Base-by-base conservation (phyloP, 2,797 vertebrate genomes). In the Poeciliopsis presidionis region DNA sequence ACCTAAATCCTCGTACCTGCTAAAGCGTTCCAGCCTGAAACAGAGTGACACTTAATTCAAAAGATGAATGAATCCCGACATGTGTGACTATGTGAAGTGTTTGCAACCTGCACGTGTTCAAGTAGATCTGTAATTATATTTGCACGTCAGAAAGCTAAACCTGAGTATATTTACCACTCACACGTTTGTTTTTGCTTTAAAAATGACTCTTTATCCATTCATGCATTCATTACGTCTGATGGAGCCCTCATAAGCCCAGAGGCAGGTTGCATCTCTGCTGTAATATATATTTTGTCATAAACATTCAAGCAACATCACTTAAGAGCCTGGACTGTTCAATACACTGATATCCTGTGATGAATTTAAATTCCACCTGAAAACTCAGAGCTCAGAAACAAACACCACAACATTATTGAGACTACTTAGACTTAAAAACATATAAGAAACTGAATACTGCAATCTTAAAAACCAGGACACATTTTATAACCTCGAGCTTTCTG, bases 1-100 rank as follows among this genome's bases (percentile, higher is more conserved):
- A 81, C 72, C 49, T 53, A 73, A 74, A 13, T 72, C 80, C 87
- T 87, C 46, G 5, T 46, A n/a, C 51, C 57, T 77, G 59, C 36
- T 67, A 77, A 83, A 76, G n/a, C 30, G 59, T 65, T 28, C 20
- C 69, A 59, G 18, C 80, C 73, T 70, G 55, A 76, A 69, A 84
- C 76, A 82, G 53, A 57, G 74, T 77, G 72, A 43, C 36, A 61
- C 78, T 79, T 81, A 43, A 69, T 11, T 53, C 20, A 76, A 46
- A 77, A 73, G 81, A 74, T 81, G 61, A 39, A 41, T 67, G 63
- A 9, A 41, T 12, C 57, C 12, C 47, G 33, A 72, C 69, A 69
- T 63, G 33, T 55, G 25, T 78, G 43, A 47, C 65, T 51, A 77
- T 36, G 57, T 7, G 28, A 61, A 74, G 7, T 45, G 18, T 70